Evolutionary conservation across 2,888 invertebrate genomes (phyloP).

Genomic region (Nasonia oneida): DNA sequence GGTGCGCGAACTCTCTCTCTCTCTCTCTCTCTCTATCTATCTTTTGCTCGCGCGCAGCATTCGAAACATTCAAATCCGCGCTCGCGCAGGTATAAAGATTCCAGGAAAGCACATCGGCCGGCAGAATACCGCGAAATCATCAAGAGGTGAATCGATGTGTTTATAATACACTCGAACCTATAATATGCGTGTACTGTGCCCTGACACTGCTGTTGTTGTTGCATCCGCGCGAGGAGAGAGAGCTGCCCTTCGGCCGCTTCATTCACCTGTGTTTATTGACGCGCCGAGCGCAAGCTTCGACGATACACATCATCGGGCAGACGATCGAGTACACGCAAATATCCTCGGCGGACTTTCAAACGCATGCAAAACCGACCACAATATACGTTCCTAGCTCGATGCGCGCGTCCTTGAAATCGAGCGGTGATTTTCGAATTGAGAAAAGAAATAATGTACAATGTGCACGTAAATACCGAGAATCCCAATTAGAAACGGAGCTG

Average conservation of each 20-base stretch:
- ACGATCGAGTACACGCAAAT: neutral
- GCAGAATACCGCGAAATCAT: slow-evolving; percentile 13
- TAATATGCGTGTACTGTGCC: neutral
- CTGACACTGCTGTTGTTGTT: slow-evolving; percentile 45
- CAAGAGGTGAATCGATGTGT: neutral
- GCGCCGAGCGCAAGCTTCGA: slow-evolving; percentile 10
- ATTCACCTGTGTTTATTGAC: slow-evolving; percentile 49
- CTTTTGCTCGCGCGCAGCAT: neutral
- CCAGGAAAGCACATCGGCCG: slow-evolving; percentile 24
- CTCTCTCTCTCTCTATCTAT: too few species aligned
- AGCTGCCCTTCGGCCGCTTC: slow-evolving; percentile 20
- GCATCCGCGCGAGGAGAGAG: slow-evolving; percentile 36
- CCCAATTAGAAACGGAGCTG: neutral
- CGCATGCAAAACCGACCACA: neutral
- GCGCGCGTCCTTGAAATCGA: too few species aligned
- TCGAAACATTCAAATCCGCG: neutral
- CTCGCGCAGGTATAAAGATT: slow-evolving; percentile 29
- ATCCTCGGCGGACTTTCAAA: neutral
- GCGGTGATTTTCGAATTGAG: neutral
- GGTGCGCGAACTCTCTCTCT: neutral
- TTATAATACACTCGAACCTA: neutral
- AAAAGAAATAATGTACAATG: neutral
- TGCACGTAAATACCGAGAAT: neutral
- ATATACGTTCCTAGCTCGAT: too few species aligned
- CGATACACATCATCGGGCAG: neutral